Percentiles rank a stretch among this genome's conserved stretches.
phyloP scores from a whole-genome alignment of 2,797 vertebrate genomes.

The Taeniopygia guttata region DNA sequence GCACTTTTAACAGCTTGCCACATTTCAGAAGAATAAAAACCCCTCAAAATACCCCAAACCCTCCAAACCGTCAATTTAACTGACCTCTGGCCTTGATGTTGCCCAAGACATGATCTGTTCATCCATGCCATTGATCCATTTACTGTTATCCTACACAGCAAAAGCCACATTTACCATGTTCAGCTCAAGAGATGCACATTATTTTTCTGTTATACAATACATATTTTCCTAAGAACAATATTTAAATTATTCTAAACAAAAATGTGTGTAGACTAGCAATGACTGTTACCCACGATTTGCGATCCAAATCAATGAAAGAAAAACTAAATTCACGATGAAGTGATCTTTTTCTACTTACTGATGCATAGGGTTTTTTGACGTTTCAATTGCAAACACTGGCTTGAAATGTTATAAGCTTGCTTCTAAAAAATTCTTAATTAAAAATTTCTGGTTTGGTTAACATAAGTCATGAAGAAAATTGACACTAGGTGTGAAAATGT shows the following conservation, averaged over 20 bases:
- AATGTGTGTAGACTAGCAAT: background rate
- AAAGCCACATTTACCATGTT: background rate
- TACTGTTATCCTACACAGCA: conserved; percentile 90
- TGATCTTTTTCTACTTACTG: background rate
- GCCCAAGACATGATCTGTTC: conserved; percentile 99
- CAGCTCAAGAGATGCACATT: background rate
- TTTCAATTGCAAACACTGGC: background rate
- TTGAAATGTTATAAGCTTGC: background rate
- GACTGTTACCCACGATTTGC: background rate
- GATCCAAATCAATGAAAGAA: background rate
- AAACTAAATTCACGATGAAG: background rate
- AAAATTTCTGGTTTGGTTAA: background rate
- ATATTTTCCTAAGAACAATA: background rate
- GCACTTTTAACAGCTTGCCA: background rate
- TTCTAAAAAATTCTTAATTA: background rate
- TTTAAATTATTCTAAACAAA: background rate
- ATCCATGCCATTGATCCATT: conserved; percentile 92
- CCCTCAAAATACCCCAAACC: background rate
- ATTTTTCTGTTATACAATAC: background rate
- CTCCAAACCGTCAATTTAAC: background rate
- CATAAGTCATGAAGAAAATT: background rate
- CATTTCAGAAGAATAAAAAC: background rate
- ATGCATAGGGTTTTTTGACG: background rate
- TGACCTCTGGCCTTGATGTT: conserved; percentile 92
- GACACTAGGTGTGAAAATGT: background rate